Conservation (phyloP, 2,888 invertebrate genomes). For the Sinotaia quadrata region DNA sequence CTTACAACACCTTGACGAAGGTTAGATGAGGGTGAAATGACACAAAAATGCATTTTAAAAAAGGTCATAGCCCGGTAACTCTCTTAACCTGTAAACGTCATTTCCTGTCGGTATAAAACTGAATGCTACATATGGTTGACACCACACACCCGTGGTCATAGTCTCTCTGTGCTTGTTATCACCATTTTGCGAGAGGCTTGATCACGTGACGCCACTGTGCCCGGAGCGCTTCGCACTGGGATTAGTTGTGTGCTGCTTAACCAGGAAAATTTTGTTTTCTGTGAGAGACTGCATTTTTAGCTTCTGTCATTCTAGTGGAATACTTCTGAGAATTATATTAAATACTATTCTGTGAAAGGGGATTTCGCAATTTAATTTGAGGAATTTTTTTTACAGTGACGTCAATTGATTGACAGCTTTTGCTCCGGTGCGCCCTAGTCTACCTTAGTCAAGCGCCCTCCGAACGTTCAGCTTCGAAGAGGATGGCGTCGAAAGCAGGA, state of each 20-base stretch:
- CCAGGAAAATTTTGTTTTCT: not conserved
- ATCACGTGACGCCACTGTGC: constrained; percentile 25
- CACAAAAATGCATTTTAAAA: no score
- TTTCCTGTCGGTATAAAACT: constrained; percentile 22
- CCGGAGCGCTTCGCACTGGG: constrained; percentile 10
- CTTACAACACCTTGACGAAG: no score
- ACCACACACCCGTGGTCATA: constrained; percentile 7
- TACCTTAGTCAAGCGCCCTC: no score
- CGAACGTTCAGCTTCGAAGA: no score
- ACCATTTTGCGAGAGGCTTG: constrained; percentile 18
- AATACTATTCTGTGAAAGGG: not conserved
- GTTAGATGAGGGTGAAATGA: no score
- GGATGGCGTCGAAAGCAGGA: constrained; percentile 44
- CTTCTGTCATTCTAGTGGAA: not conserved
- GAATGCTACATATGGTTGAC: not conserved
- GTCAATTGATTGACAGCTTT: constrained; percentile 42
- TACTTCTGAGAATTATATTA: not conserved
- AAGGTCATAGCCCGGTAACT: no score
- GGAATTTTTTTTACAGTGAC: constrained; percentile 40
- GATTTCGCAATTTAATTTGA: constrained; percentile 19
- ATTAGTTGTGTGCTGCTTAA: not conserved
- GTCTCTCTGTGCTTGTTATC: not conserved
- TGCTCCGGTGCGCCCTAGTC: constrained; percentile 18
- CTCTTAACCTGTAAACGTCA: no score
- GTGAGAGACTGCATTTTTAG: not conserved